Evolutionary conservation across 1,140 invertebrate genomes (phyloP), one percentile per base, ranked within the genome.

Genomic region (Trichonephila clavipes): DNA sequence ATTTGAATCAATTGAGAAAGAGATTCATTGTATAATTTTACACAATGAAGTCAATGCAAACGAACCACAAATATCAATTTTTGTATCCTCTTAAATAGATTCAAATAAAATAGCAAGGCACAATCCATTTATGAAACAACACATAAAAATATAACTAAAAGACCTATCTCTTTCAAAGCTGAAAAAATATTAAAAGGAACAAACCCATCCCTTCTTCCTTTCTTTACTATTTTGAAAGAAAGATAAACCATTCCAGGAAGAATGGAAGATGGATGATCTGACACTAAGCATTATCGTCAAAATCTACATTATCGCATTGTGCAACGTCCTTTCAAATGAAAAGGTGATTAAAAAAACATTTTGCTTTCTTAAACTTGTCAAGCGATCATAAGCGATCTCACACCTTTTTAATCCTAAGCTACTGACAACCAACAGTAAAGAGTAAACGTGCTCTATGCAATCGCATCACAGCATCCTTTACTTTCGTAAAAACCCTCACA

Each of bases 221-320:
- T 24, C 10, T 24, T 69, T 69, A 24, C 8, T 5, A 69, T 69
- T 69, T 69, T 69, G n/a, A 2, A 34, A 77, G 24, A 40, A 77
- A 40, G 18, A 77, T 40, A 18, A 34, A 34, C 28, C 28, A 34
- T 40, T 18, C 2, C 3, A 14, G 5, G 16, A 12, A 34, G 2
- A 16, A 77, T 77, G 16, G 69, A 77, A 77, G 69, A 77, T 77
- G 69, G 69, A 77, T 77, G 28, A 77, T 34, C 69, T 77, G 69
- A 28, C 69, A 77, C 16, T 28, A 16, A 18, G 69, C 16, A 77
- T 77, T 77, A 77, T 77, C 69, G 18, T 28, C 28, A n/a, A 77
- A 77, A 77, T 77, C 69, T 18, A 34, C 69, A 34, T 62, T 21
- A 18, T 62, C 61, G 12, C 21, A 62, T 24, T 28, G 69, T 34